These are phyloP conservation scores for Graptemys geographica DNA, from an alignment of 2,797 vertebrate genomes.

Conservation along the genomic window DNA sequence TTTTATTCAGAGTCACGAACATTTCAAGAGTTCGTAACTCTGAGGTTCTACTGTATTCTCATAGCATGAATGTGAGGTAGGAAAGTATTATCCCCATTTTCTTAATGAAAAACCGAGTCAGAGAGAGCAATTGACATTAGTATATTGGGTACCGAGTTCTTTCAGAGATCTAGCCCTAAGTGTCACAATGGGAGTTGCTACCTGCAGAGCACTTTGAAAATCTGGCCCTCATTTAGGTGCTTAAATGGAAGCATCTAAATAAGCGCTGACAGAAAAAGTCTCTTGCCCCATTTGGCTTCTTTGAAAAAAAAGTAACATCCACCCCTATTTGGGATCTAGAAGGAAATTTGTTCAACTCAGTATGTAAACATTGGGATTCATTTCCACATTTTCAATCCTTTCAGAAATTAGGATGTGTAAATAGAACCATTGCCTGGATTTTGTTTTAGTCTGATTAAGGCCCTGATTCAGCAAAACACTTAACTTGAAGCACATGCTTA, in stretches of 20 bases:
- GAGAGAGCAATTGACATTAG: not conserved
- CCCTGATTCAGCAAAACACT: not conserved
- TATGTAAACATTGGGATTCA: not conserved
- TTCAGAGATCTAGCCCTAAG: not conserved
- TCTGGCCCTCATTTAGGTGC: not conserved
- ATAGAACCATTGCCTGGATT: not conserved
- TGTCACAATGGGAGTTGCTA: not conserved
- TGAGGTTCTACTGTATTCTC: not conserved
- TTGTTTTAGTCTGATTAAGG: not conserved
- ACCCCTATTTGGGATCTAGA: not conserved
- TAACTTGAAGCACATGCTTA: not conserved
- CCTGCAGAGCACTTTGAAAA: not conserved
- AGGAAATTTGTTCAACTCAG: not conserved
- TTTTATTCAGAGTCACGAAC: no score
- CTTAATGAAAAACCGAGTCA: not conserved
- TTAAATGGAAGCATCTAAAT: not conserved
- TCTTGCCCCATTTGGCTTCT: not conserved
- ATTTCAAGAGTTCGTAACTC: no score
- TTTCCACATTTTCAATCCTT: not conserved
- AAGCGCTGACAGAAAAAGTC: not conserved
- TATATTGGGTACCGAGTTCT: not conserved
- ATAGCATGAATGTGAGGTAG: not conserved
- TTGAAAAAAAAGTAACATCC: not conserved
- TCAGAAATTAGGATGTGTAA: not conserved
- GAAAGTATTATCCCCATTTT: not conserved